Base-by-base conservation (phyloP, 2,797 vertebrate species). In the Notoglanidium macrostoma region DNA sequence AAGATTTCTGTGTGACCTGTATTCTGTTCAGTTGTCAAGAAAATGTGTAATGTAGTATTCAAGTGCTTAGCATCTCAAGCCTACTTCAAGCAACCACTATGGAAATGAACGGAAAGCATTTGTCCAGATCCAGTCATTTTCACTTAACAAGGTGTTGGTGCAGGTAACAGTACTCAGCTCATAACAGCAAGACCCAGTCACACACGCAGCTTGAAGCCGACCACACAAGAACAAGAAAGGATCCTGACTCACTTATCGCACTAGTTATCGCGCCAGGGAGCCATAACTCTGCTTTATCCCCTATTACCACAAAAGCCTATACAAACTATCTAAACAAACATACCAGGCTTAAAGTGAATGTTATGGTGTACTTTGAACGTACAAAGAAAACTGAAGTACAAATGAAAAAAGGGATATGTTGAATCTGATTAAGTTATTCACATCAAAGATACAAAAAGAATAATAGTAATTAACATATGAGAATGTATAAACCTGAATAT, bases 91-190 rank as follows among this genome's bases (percentile, higher is more conserved):
- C 21, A 76, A 67, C 15, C 23, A 70, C 26, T 26, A 68, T 46
- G 32, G 4, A 74, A 57, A 55, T 21, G 21, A 49, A 76, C 35
- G 3, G 29, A 73, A 29, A 21, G 40, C 54, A 15, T 80, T 54
- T 65, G 51, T 35, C 77, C 88, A 86, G 86, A 89, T 82, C 63
- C 85, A 51, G 81, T 21, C 63, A 92, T 93, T 93, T 87, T 94
- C 92, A 91, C 92, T 96, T 95, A 93, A 95, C 94, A 94, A 95
- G 95, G 95, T 95, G 95, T 94, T 88, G 89, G 93, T 87, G 83
- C 92, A 95, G 93, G 93, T 95, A 94, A 95, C 93, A 92, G 93
- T 90, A 91, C 91, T 92, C 92, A 93, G 93, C 93, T 94, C 92
- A 82, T 95, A 95, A 95, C 89, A 72, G 90, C 87, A 92, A 92